These are phyloP conservation scores for Acanthococcus lagerstroemiae DNA, from an alignment of 2,888 invertebrate species.

Conservation along the genomic window DNA sequence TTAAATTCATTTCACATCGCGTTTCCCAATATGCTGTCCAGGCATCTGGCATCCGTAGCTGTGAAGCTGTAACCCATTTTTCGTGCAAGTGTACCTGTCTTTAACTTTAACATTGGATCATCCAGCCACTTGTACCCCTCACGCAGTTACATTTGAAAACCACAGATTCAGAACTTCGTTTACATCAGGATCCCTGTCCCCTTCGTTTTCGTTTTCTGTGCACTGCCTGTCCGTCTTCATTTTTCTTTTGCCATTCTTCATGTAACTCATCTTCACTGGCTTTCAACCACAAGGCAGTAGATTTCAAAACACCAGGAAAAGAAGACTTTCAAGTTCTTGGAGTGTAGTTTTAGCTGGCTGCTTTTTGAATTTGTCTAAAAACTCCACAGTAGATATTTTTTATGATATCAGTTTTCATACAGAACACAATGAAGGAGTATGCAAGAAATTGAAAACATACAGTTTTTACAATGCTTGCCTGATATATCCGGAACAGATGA, in stretches of 20 bases:
- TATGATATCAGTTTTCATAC: too few relatives aligned
- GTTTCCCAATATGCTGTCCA: too few relatives aligned
- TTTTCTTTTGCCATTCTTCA: neutral
- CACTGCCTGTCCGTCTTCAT: neutral
- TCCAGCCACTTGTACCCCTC: neutral
- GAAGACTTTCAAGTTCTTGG: neutral
- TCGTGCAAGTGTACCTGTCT: neutral
- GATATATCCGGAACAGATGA: too few relatives aligned
- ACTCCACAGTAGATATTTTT: too few relatives aligned
- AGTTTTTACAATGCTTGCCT: too few relatives aligned
- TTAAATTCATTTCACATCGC: too few relatives aligned
- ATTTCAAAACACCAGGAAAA: neutral
- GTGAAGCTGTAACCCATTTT: neutral
- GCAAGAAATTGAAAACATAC: too few relatives aligned
- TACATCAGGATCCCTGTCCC: neutral
- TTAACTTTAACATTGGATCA: neutral
- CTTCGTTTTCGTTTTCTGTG: neutral
- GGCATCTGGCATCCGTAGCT: too few relatives aligned
- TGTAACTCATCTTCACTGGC: neutral
- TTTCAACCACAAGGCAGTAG: neutral
- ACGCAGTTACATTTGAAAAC: neutral
- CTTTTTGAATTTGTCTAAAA: neutral
- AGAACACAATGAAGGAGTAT: too few relatives aligned
- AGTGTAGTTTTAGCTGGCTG: neutral
- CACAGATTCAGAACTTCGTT: neutral